These are phyloP conservation scores for Diadophis punctatus DNA, from an alignment of 2,113 vertebrate species.

Conservation along the genomic window DNA sequence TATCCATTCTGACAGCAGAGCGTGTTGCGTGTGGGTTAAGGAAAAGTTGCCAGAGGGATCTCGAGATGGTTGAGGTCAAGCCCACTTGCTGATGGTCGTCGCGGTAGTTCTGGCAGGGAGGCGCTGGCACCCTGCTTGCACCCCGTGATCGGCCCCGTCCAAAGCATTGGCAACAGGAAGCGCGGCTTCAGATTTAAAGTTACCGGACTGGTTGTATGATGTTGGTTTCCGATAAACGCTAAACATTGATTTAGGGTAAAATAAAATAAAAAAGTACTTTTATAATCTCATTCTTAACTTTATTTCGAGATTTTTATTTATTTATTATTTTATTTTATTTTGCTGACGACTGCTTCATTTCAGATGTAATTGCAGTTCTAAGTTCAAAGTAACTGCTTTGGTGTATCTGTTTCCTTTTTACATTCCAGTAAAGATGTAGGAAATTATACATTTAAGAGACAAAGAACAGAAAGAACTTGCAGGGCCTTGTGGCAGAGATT, in stretches of 20 bases:
- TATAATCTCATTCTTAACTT: neutral
- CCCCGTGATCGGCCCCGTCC: neutral
- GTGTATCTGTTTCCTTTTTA: neutral
- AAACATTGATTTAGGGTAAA: neutral
- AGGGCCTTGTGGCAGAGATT: neutral
- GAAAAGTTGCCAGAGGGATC: neutral
- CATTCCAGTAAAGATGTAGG: neutral
- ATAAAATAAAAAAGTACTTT: neutral
- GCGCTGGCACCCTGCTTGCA: neutral
- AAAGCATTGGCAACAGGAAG: neutral
- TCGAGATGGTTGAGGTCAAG: neutral
- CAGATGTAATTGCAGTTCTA: neutral
- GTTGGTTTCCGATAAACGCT: neutral
- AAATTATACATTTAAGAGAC: neutral
- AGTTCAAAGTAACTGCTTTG: neutral
- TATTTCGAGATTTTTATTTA: neutral
- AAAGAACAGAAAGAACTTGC: neutral
- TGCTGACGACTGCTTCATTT: neutral
- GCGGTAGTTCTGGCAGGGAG: neutral
- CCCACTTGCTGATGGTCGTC: neutral
- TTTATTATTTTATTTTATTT: neutral
- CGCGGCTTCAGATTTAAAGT: neutral
- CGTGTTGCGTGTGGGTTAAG: neutral
- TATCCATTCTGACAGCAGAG: neutral
- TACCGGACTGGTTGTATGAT: neutral